A percentile compares a stretch with the other conserved stretches of the same genome.
These are phyloP conservation scores for Drosophila helvetica DNA, from an alignment of 2,888 invertebrate genomes.

Conservation along the genomic window DNA sequence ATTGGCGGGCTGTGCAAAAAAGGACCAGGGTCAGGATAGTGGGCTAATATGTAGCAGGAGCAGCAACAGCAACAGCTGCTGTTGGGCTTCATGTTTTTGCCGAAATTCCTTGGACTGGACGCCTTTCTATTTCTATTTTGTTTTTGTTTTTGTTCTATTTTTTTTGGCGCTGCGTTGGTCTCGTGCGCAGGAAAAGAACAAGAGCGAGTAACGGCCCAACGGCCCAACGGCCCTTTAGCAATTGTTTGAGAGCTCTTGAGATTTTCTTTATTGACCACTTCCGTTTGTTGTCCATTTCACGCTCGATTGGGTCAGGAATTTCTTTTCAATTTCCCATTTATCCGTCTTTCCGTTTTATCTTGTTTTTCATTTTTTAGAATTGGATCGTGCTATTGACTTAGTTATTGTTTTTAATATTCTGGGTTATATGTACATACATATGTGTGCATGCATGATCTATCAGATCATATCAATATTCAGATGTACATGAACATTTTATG, in stretches of 20 bases:
- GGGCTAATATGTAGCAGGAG: constrained; percentile 3
- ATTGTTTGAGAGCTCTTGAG: constrained; percentile 60
- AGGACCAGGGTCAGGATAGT: constrained; percentile 9
- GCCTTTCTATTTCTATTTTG: not conserved
- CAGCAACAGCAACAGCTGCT: constrained; percentile 25
- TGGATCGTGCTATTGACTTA: constrained; percentile 63
- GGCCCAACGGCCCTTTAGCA: constrained; percentile 30
- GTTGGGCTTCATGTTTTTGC: constrained; percentile 49
- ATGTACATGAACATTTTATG: not conserved
- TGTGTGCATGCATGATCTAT: constrained; percentile 4
- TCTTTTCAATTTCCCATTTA: no score
- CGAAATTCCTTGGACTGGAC: constrained; percentile 19
- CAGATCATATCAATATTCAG: not conserved
- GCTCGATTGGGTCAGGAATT: constrained; percentile 57
- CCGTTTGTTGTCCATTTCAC: constrained; percentile 62
- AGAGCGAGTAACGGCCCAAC: no score
- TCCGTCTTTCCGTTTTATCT: no score
- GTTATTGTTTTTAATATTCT: constrained; percentile 14
- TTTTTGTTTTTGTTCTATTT: not conserved
- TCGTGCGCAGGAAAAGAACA: constrained; percentile 54
- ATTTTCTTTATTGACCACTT: constrained; percentile 67
- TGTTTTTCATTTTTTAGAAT: constrained; percentile 9
- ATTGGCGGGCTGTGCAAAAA: constrained; percentile 65
- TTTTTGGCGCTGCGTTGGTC: constrained; percentile 64
- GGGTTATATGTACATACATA: not conserved